Evolutionary conservation across 92 coral and sea anemone genomes (phyloP).

Genomic region (Phymanthus crucifer): DNA sequence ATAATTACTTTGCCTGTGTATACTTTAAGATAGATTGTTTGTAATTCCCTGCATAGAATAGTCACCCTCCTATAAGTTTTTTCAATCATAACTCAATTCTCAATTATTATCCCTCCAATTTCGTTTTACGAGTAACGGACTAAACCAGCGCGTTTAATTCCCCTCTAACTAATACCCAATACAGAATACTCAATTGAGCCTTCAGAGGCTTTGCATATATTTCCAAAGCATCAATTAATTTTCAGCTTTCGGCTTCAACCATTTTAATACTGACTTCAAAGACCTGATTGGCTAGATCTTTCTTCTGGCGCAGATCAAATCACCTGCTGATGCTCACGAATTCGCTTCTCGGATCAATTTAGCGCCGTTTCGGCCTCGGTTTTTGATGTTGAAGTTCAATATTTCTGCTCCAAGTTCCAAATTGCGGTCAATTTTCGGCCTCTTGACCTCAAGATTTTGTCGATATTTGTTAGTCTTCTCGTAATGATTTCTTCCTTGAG

Average conservation of each 20-base stretch:
- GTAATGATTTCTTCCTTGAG: no score
- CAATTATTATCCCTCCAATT: not conserved
- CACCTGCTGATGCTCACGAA: slow-evolving; percentile 15
- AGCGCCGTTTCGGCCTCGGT: not conserved
- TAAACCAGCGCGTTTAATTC: not conserved
- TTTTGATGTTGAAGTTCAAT: not conserved
- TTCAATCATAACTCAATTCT: not conserved
- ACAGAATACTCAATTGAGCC: not conserved
- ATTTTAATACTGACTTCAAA: not conserved
- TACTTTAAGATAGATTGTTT: slow-evolving; percentile 8
- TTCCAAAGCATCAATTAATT: not conserved
- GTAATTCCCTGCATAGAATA: slow-evolving; percentile 26
- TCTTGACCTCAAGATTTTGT: not conserved
- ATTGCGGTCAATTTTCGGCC: not conserved
- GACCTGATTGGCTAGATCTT: slow-evolving; percentile 7
- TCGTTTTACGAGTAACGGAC: not conserved
- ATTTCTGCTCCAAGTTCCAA: not conserved
- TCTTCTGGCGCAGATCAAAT: not conserved
- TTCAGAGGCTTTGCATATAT: slow-evolving; percentile 26
- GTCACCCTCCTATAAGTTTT: not conserved
- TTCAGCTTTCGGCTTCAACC: slow-evolving; percentile 8
- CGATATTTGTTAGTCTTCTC: no score
- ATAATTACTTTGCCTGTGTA: slow-evolving; percentile 7
- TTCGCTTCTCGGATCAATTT: not conserved
- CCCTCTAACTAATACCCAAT: not conserved